Conservation (phyloP, 2,888 invertebrate species). For the Stramonita haemastoma region DNA sequence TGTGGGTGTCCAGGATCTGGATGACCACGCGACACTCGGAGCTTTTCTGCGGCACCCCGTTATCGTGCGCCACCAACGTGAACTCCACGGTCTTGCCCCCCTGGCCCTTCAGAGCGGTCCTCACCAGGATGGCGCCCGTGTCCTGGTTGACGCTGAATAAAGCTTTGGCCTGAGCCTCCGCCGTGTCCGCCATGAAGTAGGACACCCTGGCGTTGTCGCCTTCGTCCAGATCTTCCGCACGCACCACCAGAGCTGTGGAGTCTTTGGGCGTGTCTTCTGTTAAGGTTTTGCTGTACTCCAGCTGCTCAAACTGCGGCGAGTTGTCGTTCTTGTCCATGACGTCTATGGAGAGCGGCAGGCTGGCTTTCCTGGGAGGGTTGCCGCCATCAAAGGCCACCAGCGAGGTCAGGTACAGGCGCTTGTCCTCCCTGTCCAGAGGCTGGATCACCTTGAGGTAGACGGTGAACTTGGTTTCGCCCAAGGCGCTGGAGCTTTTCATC, state of each 20-base stretch:
- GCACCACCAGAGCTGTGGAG: conserved; percentile 41
- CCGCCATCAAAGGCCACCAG: conserved; percentile 49
- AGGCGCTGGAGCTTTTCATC: conserved; percentile 21
- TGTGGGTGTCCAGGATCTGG: conserved; percentile 48
- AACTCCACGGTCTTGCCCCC: conserved; percentile 47
- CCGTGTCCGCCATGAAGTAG: conserved; percentile 44
- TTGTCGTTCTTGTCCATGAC: conserved; percentile 51
- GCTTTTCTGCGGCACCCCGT: conserved; percentile 47
- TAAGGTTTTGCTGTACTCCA: conserved; percentile 40
- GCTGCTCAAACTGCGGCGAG: conserved; percentile 43
- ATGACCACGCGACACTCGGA: conserved; percentile 46
- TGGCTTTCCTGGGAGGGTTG: conserved; percentile 27
- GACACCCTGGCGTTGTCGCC: conserved; percentile 50
- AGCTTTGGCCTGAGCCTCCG: conserved; percentile 29
- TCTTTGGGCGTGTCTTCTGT: conserved; percentile 45
- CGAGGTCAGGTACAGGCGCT: conserved; percentile 31
- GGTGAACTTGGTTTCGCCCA: conserved; percentile 37
- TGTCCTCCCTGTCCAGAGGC: conserved; percentile 47
- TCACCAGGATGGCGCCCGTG: conserved; percentile 46
- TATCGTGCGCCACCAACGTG: conserved; percentile 47
- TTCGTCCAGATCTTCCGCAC: conserved; percentile 47
- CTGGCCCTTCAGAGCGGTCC: conserved; percentile 40
- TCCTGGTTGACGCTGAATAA: conserved; percentile 45
- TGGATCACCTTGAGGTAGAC: conserved; percentile 37
- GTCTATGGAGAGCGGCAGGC: conserved; percentile 42